These are phyloP conservation scores for Lates calcarifer DNA, from an alignment of 2,113 vertebrate species.

Conservation along the genomic window DNA sequence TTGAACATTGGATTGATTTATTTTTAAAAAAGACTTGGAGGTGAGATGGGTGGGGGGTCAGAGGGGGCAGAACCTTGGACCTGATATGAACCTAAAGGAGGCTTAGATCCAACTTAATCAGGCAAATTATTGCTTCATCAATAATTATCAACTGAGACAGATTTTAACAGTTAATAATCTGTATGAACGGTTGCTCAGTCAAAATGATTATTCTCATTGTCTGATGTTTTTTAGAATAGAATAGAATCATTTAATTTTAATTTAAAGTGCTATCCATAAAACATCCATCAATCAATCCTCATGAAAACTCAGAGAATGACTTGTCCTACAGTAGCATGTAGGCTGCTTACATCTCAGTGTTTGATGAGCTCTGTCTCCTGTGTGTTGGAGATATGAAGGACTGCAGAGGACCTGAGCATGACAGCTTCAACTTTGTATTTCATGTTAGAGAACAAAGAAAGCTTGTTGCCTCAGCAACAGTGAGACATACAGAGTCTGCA, in stretches of 20 bases:
- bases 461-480: slow-evolving; percentile 69
- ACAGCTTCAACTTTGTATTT: slow-evolving; percentile 33
- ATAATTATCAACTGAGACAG: not conserved
- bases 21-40: too few relatives aligned
- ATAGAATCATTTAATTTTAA: too few relatives aligned
- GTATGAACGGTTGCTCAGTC: not conserved
- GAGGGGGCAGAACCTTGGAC: not conserved
- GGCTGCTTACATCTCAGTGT: not conserved
- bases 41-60: too few relatives aligned
- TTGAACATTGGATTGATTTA: not conserved
- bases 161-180: not conserved
- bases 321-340: not conserved
- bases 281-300: too few relatives aligned
- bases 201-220: too few relatives aligned
- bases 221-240: not conserved
- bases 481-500: slow-evolving; percentile 43
- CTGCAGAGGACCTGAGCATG: slow-evolving; percentile 12
- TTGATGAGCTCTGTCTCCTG: not conserved
- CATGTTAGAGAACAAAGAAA: not conserved
- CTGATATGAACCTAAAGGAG: not conserved
- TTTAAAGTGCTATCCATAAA: too few relatives aligned
- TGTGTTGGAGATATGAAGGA: slow-evolving; percentile 10
- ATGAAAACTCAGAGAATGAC: not conserved
- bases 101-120: not conserved
- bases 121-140: not conserved